These are phyloP conservation scores for Ophion slaviceki DNA, from an alignment of 2,888 invertebrate genomes.

Conservation along the genomic window DNA sequence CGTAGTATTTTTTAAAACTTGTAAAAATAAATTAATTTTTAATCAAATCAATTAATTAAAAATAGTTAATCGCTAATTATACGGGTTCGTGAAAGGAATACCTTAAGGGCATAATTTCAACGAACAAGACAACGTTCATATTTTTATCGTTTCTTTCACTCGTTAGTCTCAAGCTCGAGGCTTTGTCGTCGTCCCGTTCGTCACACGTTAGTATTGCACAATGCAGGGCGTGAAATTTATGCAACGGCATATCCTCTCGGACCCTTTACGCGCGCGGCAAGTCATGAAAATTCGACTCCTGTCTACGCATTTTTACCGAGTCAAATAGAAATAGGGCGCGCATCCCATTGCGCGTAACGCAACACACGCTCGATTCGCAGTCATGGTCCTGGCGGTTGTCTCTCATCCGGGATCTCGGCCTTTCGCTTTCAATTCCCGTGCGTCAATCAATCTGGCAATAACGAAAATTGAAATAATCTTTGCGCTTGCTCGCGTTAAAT, in stretches of 20 bases:
- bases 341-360: conserved; percentile 27
- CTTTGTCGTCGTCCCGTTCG: conserved; percentile 9
- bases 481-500: conserved; percentile 59
- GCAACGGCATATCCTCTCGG: conserved; percentile 67
- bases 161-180: not conserved
- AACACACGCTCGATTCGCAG: not conserved
- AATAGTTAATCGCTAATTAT: too few relatives aligned
- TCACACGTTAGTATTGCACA: conserved; percentile 54
- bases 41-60: too few relatives aligned
- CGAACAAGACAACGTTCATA: too few relatives aligned
- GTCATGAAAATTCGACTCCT: conserved; percentile 47
- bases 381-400: conserved; percentile 2
- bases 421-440: conserved; percentile 41
- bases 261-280: conserved; percentile 27
- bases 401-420: conserved; percentile 38
- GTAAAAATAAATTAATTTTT: too few relatives aligned
- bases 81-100: too few relatives aligned
- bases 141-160: not conserved
- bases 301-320: conserved; percentile 53
- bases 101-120: too few relatives aligned
- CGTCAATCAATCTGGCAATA: conserved; percentile 65
- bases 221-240: conserved; percentile 73
- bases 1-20: too few relatives aligned
- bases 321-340: conserved; percentile 37
- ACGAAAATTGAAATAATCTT: conserved; percentile 68